phyloP scores from a whole-genome alignment of 2,797 vertebrate species.

The Alosa sapidissima region DNA sequence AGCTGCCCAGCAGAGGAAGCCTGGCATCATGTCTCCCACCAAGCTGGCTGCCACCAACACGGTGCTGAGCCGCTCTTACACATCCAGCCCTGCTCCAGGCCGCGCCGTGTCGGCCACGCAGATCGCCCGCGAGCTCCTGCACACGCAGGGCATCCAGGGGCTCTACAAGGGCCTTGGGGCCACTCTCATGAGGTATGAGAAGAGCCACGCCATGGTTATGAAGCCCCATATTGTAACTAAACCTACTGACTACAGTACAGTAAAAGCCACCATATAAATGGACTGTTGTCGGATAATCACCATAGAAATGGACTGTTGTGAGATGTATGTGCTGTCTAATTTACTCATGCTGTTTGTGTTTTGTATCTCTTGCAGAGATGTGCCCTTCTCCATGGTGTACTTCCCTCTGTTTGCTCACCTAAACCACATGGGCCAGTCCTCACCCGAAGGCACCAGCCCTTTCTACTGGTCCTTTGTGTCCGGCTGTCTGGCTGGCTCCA shows the following conservation, averaged over 20 bases:
- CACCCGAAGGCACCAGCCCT: constrained; percentile 63
- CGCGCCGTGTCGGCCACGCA: constrained; percentile 74
- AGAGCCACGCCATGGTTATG: neutral
- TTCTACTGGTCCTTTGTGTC: constrained; percentile 83
- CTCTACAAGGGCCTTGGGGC: constrained; percentile 84
- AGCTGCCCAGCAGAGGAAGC: constrained; percentile 78
- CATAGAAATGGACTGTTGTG: too few species aligned
- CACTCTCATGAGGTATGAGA: constrained; percentile 77
- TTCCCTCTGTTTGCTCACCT: constrained; percentile 84
- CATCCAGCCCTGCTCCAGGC: constrained; percentile 61
- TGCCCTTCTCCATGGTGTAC: constrained; percentile 82
- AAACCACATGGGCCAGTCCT: constrained; percentile 72
- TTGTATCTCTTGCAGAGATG: constrained; percentile 69
- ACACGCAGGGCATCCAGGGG: constrained; percentile 75
- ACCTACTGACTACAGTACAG: too few species aligned
- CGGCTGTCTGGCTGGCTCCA: constrained; percentile 77
- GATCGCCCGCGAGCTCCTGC: constrained; percentile 77
- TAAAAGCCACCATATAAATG: too few species aligned
- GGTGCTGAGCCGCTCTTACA: constrained; percentile 77
- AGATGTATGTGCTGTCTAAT: neutral
- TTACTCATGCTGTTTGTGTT: neutral
- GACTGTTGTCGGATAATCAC: too few species aligned
- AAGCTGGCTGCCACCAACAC: constrained; percentile 73
- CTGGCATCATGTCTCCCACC: constrained; percentile 62
- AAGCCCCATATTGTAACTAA: neutral